These are phyloP conservation scores for Ricordea florida DNA, from an alignment of 92 coral and sea anemone genomes.

Conservation along the genomic window DNA sequence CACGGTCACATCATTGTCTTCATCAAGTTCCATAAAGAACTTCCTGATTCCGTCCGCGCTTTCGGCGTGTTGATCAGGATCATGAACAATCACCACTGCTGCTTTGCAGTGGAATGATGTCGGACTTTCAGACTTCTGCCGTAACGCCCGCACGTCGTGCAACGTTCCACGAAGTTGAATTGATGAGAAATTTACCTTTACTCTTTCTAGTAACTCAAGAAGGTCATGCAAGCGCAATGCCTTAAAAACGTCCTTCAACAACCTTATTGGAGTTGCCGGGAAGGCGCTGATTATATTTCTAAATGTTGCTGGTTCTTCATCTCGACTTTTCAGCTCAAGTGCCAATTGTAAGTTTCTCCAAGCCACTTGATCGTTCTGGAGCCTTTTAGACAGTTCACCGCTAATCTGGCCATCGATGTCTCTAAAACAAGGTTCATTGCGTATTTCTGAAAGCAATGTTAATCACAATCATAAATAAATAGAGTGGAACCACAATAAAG, in stretches of 20 bases:
- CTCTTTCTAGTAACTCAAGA: neutral
- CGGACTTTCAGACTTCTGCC: neutral
- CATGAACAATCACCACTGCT: neutral
- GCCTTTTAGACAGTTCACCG: neutral
- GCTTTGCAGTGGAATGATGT: neutral
- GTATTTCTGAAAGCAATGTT: neutral
- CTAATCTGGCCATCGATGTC: neutral
- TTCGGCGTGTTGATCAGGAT: neutral
- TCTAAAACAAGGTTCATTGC: neutral
- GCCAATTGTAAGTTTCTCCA: neutral
- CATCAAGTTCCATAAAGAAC: neutral
- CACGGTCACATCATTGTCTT: neutral
- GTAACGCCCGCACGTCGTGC: neutral
- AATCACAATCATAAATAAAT: neutral
- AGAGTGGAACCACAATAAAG: neutral
- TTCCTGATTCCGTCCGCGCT: neutral
- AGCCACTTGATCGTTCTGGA: neutral
- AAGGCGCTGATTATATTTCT: neutral
- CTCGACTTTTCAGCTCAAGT: neutral
- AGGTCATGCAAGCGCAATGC: constrained; percentile 14
- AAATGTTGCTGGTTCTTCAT: neutral
- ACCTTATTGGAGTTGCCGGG: constrained; percentile 6
- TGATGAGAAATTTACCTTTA: neutral
- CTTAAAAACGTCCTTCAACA: neutral
- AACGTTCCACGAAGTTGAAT: neutral